Conservation (phyloP, 2,888 invertebrate genomes). For the Eutolmus rufibarbis region DNA sequence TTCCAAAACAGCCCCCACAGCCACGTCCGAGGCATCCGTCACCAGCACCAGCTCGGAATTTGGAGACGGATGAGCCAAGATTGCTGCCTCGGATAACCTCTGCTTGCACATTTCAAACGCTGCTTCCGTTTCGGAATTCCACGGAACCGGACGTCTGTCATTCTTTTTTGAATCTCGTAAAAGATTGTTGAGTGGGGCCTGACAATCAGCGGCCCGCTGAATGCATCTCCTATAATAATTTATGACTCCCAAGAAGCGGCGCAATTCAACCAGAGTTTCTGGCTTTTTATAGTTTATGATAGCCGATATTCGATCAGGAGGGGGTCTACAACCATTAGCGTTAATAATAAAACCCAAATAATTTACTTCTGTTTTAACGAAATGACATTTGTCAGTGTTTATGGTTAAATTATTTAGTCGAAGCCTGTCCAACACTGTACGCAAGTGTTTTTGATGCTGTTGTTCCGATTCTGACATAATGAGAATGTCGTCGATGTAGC, state of each 20-base stretch:
- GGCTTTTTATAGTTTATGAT: neutral
- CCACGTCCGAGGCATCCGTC: neutral
- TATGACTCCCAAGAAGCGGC: neutral
- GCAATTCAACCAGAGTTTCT: neutral
- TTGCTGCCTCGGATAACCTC: neutral
- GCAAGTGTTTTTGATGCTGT: conserved; percentile 16
- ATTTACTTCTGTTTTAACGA: neutral
- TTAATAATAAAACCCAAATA: neutral
- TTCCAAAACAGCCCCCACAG: neutral
- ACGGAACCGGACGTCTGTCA: neutral
- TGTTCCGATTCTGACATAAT: conserved; percentile 11
- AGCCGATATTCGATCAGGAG: neutral
- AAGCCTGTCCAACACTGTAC: neutral
- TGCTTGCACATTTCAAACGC: neutral
- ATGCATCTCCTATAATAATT: neutral
- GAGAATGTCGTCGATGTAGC: neutral
- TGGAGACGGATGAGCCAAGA: neutral
- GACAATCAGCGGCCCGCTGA: neutral
- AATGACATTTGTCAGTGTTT: neutral
- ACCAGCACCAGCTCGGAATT: neutral
- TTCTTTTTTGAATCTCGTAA: neutral
- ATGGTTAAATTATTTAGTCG: neutral
- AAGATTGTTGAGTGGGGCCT: neutral
- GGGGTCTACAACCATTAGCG: neutral
- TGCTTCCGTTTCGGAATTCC: neutral